Percentiles rank a stretch among this genome's conserved stretches.
phyloP scores from a whole-genome alignment of 1,140 invertebrate species.

The Amphibalanus amphitrite region DNA sequence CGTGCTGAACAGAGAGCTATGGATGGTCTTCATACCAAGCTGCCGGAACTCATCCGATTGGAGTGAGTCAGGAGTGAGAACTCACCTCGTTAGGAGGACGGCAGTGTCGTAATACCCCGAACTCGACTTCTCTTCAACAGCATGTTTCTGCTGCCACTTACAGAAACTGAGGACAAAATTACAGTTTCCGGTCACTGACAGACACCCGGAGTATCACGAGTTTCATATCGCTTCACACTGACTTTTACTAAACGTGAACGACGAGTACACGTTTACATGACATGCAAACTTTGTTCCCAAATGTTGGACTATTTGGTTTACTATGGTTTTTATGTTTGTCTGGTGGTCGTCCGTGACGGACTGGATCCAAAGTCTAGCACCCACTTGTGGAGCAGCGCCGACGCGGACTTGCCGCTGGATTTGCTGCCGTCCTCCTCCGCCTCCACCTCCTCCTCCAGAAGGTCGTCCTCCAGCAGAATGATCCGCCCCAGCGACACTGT shows the following conservation, averaged over 20 bases:
- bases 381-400: constrained; percentile 40
- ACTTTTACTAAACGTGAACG: too few species aligned
- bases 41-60: too few species aligned
- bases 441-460: neutral
- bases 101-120: constrained; percentile 48
- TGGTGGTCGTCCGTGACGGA: too few species aligned
- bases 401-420: constrained; percentile 32
- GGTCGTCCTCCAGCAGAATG: neutral
- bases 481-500: constrained; percentile 45
- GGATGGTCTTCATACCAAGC: too few species aligned
- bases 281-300: too few species aligned
- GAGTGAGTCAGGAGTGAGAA: too few species aligned
- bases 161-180: constrained; percentile 35
- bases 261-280: too few species aligned
- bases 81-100: constrained; percentile 51
- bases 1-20: too few species aligned
- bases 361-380: neutral
- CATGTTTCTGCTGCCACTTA: constrained; percentile 42
- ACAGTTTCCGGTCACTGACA: neutral
- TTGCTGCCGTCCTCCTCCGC: constrained; percentile 20
- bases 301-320: too few species aligned
- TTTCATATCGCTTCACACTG: too few species aligned
- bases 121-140: constrained; percentile 30
- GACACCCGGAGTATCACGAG: too few species aligned
- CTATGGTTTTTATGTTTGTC: too few species aligned